A percentile compares a stretch with the other conserved stretches of the same genome.
phyloP scores from a whole-genome alignment of 2,797 vertebrate species.

The Crenuchus spilurus region DNA sequence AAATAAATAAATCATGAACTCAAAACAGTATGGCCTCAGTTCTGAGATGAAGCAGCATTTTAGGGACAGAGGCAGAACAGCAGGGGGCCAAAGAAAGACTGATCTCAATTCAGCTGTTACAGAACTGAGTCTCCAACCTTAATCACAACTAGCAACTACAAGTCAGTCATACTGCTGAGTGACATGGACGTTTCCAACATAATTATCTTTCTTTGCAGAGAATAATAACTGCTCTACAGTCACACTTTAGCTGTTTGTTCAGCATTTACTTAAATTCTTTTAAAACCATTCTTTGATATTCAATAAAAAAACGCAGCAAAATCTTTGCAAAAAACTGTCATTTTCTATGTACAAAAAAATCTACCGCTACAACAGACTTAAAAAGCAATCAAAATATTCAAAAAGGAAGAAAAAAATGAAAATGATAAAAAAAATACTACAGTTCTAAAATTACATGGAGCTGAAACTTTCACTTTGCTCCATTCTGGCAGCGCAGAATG shows the following conservation, averaged over 20 bases:
- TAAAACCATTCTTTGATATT: slow-evolving; percentile 38
- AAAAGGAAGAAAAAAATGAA: slow-evolving; percentile 52
- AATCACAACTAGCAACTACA: slow-evolving; percentile 27
- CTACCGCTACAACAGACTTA: slow-evolving; percentile 55
- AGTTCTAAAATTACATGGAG: slow-evolving; percentile 63
- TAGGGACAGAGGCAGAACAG: slow-evolving; percentile 60
- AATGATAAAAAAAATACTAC: slow-evolving; percentile 60
- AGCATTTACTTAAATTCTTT: slow-evolving; percentile 32
- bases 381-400: slow-evolving; percentile 53
- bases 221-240: slow-evolving; percentile 32
- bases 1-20: slow-evolving; percentile 72
- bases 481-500: slow-evolving; percentile 59
- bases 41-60: slow-evolving; percentile 62
- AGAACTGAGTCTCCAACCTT: slow-evolving; percentile 32
- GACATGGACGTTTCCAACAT: slow-evolving; percentile 19
- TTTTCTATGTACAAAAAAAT: slow-evolving; percentile 63
- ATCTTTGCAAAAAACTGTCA: slow-evolving; percentile 52
- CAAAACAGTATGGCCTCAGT: slow-evolving; percentile 48
- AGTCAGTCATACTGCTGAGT: slow-evolving; percentile 30
- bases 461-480: slow-evolving; percentile 67
- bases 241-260: slow-evolving; percentile 31
- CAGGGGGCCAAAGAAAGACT: slow-evolving; percentile 26
- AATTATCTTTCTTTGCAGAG: slow-evolving; percentile 15
- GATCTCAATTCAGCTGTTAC: slow-evolving; percentile 34
- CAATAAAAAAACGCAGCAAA: slow-evolving; percentile 54